Conservation (phyloP, 35 echinoderm and acorn worm species). For the Apostichopus parvimensis region DNA sequence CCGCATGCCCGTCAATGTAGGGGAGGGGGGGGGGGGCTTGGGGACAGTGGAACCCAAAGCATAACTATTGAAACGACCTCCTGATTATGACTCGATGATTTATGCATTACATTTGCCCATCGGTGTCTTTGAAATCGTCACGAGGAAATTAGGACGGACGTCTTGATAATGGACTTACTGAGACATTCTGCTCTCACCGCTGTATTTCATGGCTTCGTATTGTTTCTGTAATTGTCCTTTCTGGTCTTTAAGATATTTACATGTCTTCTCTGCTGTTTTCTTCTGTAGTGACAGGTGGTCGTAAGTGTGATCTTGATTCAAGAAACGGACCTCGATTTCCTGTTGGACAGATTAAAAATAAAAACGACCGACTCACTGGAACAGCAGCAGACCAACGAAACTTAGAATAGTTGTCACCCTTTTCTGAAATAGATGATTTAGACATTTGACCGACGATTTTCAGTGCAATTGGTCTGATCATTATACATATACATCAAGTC, state of each 20-base stretch:
- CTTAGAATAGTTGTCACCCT: too few species aligned
- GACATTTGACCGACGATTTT: too few species aligned
- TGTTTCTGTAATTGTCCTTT: constrained; percentile 75
- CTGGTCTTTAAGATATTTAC: constrained; percentile 80
- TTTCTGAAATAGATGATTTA: too few species aligned
- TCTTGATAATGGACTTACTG: constrained; percentile 67
- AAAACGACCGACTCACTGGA: neutral
- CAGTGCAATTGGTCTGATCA: too few species aligned
- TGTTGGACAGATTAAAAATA: neutral
- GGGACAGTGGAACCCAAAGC: neutral
- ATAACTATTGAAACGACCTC: too few species aligned
- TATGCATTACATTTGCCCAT: neutral
- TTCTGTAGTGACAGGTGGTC: constrained; percentile 77
- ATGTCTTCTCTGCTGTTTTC: constrained; percentile 68
- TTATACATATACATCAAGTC: too few species aligned
- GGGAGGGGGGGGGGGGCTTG: neutral
- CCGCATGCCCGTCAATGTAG: too few species aligned
- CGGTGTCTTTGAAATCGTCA: too few species aligned
- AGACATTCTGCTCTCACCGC: constrained; percentile 90
- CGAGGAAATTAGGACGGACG: neutral
- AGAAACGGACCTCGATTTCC: constrained; percentile 86
- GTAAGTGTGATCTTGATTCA: constrained; percentile 75
- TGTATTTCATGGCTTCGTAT: constrained; percentile 98
- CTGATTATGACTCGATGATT: neutral
- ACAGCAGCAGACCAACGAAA: neutral